Conservation (phyloP, 2,888 invertebrate genomes). For the Eurytoma adleriae region DNA sequence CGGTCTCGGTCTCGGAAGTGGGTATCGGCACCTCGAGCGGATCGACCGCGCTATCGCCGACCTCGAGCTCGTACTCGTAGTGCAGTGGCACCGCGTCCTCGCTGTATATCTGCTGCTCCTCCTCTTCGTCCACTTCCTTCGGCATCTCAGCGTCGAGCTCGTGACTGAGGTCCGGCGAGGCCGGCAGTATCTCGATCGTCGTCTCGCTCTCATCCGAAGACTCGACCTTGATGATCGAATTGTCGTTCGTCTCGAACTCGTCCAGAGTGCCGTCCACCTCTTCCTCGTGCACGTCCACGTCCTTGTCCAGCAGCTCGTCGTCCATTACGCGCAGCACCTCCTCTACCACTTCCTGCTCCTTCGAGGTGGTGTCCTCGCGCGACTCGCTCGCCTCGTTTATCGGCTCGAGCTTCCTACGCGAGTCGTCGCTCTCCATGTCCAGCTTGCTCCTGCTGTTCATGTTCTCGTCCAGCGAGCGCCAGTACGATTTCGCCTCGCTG, state of each 20-base stretch:
- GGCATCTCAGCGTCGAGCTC: slow-evolving; percentile 31
- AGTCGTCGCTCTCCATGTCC: slow-evolving; percentile 40
- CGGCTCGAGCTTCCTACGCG: slow-evolving; percentile 34
- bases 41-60: slow-evolving; percentile 65
- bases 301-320: slow-evolving; percentile 40
- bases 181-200: slow-evolving; percentile 71
- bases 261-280: slow-evolving; percentile 47
- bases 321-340: neutral
- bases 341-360: neutral
- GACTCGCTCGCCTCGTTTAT: slow-evolving; percentile 39
- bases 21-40: slow-evolving; percentile 60
- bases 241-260: slow-evolving; percentile 56
- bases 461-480: slow-evolving; percentile 59
- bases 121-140: neutral
- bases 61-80: slow-evolving; percentile 70
- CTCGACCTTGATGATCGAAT: slow-evolving; percentile 69
- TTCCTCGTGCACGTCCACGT: slow-evolving; percentile 54
- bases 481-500: slow-evolving; percentile 30
- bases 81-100: slow-evolving; percentile 70
- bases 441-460: slow-evolving; percentile 60
- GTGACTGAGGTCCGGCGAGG: slow-evolving; percentile 63
- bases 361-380: neutral
- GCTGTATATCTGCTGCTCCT: slow-evolving; percentile 61
- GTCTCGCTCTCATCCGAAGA: slow-evolving; percentile 73
- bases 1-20: slow-evolving; percentile 8